Percentiles rank a stretch among this genome's conserved stretches.
phyloP scores from a whole-genome alignment of 2,797 vertebrate species.

The Xenops minutus region DNA sequence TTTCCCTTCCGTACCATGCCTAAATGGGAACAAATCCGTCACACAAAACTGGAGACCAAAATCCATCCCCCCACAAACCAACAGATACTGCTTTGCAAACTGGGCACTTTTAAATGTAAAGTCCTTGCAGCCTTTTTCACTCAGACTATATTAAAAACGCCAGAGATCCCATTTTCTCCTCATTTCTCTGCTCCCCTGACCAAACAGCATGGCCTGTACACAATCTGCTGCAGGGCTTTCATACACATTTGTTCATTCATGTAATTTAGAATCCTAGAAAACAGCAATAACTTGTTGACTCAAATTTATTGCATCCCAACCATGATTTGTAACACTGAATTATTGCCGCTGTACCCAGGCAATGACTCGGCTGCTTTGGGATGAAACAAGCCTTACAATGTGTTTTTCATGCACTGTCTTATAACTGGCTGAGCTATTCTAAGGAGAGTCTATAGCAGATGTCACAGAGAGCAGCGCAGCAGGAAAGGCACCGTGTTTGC shows the following conservation, averaged over 20 bases:
- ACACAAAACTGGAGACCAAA: not conserved
- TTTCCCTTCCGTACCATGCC: slow-evolving; percentile 77
- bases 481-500: not conserved
- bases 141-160: not conserved
- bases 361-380: not conserved
- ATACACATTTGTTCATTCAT: not conserved
- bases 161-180: not conserved
- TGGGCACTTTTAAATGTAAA: not conserved
- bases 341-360: not conserved
- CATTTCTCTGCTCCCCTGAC: not conserved
- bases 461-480: not conserved
- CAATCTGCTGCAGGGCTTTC: not conserved
- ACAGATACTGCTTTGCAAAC: not conserved
- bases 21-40: slow-evolving; percentile 68
- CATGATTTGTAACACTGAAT: not conserved
- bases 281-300: not conserved
- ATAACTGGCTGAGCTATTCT: not conserved
- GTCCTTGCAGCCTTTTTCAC: not conserved
- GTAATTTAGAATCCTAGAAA: not conserved
- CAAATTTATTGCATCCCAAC: not conserved
- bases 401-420: not conserved
- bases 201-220: not conserved
- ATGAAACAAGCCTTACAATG: not conserved
- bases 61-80: not conserved
- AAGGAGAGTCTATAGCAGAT: not conserved